These are phyloP conservation scores for Macrotrachela quadricornifera DNA, from an alignment of 1,140 invertebrate genomes.

Conservation along the genomic window DNA sequence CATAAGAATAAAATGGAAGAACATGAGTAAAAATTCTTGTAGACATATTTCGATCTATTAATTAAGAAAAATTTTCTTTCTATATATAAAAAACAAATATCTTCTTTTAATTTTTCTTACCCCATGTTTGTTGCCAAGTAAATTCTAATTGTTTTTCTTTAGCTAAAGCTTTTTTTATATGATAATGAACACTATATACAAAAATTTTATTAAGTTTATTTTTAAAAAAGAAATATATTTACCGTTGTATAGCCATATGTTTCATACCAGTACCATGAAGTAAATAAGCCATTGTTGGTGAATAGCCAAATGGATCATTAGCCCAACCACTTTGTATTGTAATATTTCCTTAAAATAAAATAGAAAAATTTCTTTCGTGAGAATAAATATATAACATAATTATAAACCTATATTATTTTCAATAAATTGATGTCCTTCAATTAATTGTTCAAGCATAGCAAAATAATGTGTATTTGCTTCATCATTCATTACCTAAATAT, in stretches of 20 bases:
- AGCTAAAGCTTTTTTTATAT: conserved; percentile 72
- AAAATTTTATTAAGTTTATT: too few species aligned
- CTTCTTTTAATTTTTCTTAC: conserved; percentile 33
- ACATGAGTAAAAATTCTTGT: conserved; percentile 39
- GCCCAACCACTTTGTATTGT: conserved; percentile 47
- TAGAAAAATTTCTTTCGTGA: neutral
- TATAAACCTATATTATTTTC: neutral
- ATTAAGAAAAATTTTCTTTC: too few species aligned
- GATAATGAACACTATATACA: conserved; percentile 55
- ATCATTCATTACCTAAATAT: conserved; percentile 59
- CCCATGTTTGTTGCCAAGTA: conserved; percentile 80
- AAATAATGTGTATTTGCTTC: conserved; percentile 81
- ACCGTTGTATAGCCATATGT: conserved; percentile 66
- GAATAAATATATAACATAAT: too few species aligned
- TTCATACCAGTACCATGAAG: conserved; percentile 60
- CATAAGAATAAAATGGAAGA: conserved; percentile 98
- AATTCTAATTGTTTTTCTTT: conserved; percentile 64
- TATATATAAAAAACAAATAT: too few species aligned
- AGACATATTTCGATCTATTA: too few species aligned
- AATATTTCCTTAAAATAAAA: neutral
- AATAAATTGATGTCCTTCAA: conserved; percentile 70
- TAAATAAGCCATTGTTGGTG: conserved; percentile 65
- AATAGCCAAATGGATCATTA: conserved; percentile 80
- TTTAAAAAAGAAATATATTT: too few species aligned
- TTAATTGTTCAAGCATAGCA: conserved; percentile 76